A percentile compares a stretch with the other conserved stretches of the same genome.
These are phyloP conservation scores for Neria commutata DNA, from an alignment of 2,888 invertebrate species.

Conservation along the genomic window DNA sequence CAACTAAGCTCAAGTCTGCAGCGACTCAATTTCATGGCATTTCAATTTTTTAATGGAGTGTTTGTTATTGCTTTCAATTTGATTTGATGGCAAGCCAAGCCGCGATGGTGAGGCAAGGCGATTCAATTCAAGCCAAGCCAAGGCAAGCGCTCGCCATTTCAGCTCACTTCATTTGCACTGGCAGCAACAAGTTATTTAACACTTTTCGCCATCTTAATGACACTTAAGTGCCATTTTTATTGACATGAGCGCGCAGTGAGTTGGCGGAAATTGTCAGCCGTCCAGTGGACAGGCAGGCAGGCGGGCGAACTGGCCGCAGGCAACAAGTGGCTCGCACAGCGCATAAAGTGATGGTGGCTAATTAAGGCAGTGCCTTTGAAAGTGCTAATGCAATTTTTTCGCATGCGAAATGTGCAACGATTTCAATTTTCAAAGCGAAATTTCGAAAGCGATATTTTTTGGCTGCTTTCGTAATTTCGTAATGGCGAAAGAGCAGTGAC, in stretches of 20 bases:
- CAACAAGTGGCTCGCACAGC: neutral
- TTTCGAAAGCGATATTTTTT: no score
- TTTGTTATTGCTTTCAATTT: neutral
- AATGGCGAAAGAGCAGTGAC: neutral
- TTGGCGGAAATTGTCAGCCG: slow-evolving; percentile 2
- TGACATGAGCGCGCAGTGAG: slow-evolving; percentile 9
- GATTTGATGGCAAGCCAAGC: no score
- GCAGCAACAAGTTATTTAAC: slow-evolving; percentile 18
- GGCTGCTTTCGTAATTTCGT: no score
- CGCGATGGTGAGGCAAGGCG: no score
- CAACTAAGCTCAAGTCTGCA: no score
- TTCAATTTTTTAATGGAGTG: neutral
- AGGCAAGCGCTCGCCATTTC: no score
- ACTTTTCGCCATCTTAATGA: slow-evolving; percentile 11
- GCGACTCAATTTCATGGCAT: neutral
- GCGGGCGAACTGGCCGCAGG: neutral
- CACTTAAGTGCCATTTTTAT: slow-evolving; percentile 17
- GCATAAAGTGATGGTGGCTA: slow-evolving; percentile 6
- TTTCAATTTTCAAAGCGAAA: neutral
- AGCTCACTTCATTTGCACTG: neutral
- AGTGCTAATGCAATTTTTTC: no score
- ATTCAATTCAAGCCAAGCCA: no score
- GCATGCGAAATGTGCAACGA: no score
- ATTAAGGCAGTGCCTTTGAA: no score
- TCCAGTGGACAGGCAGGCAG: neutral